A percentile compares a stretch with the other conserved stretches of the same genome.
phyloP scores from a whole-genome alignment of 2,888 invertebrate genomes.

The Choreutis nemorana region DNA sequence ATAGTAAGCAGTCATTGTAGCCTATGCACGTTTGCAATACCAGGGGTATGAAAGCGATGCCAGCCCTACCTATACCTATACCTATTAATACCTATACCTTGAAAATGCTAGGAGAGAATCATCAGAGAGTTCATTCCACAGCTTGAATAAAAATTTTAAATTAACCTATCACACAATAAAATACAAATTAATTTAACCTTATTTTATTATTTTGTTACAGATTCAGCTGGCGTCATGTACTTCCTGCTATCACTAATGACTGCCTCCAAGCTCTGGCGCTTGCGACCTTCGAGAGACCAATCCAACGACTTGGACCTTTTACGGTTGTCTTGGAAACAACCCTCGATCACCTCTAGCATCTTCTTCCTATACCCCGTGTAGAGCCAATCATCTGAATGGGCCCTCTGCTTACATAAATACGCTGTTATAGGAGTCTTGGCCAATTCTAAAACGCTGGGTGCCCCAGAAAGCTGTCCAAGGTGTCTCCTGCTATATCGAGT shows the following conservation, averaged over 20 bases:
- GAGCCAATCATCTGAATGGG: constrained; percentile 45
- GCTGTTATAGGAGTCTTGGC: constrained; percentile 9
- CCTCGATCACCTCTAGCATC: constrained; percentile 14
- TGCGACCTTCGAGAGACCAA: constrained; percentile 14
- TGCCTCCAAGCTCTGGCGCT: too few species aligned
- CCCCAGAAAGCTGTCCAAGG: constrained; percentile 32
- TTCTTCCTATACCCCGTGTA: constrained; percentile 29
- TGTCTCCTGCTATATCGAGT: constrained; percentile 25
- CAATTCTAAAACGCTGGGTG: constrained; percentile 21
- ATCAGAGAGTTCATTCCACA: too few species aligned
- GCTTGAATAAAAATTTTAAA: too few species aligned
- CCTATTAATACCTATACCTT: too few species aligned
- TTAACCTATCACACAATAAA: too few species aligned
- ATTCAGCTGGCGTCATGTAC: constrained; percentile 6
- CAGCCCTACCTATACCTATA: too few species aligned
- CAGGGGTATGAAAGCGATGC: too few species aligned
- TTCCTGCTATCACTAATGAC: neutral
- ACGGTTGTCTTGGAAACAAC: constrained; percentile 12
- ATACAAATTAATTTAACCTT: too few species aligned
- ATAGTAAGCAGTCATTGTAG: too few species aligned
- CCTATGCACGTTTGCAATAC: too few species aligned
- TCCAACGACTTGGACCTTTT: constrained; percentile 36
- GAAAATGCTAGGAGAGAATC: too few species aligned
- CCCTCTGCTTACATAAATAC: constrained; percentile 23
- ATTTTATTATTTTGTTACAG: too few species aligned